A percentile compares a stretch with the other conserved stretches of the same genome.
Conservation (phyloP, 2,888 invertebrate species). For the Leucophenga maculata region DNA sequence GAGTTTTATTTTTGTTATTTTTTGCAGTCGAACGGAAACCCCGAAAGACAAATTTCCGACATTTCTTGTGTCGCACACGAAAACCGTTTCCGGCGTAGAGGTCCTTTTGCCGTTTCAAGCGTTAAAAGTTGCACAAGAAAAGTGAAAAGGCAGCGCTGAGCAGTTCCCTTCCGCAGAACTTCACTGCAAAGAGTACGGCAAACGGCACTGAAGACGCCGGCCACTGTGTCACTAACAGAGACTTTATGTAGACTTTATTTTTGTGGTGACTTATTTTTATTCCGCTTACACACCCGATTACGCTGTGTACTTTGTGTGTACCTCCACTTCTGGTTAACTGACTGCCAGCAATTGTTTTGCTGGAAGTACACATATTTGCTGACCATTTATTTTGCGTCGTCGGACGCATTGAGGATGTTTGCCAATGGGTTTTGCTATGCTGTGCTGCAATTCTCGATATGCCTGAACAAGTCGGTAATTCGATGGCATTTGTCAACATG, state of each 20-base stretch:
- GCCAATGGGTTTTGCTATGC: no score
- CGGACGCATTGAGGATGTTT: no score
- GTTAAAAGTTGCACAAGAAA: background rate
- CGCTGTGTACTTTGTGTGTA: background rate
- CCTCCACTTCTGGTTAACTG: no score
- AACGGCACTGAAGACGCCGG: no score
- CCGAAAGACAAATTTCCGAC: constrained; percentile 55
- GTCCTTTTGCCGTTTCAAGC: constrained; percentile 9
- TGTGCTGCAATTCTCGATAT: no score
- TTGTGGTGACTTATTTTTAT: background rate
- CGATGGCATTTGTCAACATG: no score
- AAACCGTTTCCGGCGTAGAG: constrained; percentile 1
- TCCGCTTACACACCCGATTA: background rate
- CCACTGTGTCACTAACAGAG: no score
- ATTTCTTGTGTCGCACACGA: constrained; percentile 48
- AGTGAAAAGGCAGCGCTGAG: constrained; percentile 20
- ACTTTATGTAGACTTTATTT: constrained; percentile 2
- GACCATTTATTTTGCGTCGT: background rate
- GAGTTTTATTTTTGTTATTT: no score
- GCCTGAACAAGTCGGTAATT: no score
- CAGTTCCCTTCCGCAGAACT: constrained; percentile 1
- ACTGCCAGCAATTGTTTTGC: constrained; percentile 4
- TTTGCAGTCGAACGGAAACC: constrained; percentile 26
- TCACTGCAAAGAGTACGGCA: no score
- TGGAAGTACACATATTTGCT: constrained; percentile 1